Conservation (phyloP, 1,140 invertebrate species). For the Psilanteris sp. region DNA sequence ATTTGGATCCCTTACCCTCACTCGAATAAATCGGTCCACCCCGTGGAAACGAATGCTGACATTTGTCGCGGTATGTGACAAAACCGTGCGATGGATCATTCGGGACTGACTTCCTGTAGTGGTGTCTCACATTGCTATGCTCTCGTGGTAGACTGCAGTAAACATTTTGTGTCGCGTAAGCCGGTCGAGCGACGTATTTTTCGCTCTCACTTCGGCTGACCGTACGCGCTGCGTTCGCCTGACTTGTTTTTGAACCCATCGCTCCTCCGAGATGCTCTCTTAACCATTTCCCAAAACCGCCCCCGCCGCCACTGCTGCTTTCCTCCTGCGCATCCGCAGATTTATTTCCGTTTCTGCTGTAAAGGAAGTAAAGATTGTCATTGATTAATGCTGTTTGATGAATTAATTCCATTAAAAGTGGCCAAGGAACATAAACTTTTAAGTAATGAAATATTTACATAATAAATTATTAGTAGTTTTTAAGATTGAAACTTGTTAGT, state of each 20-base stretch:
- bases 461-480: too few species aligned
- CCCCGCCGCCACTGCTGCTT: slow-evolving; percentile 45
- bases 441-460: too few species aligned
- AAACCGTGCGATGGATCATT: slow-evolving; percentile 57
- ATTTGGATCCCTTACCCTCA: slow-evolving; percentile 70
- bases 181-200: slow-evolving; percentile 66
- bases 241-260: slow-evolving; percentile 65
- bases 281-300: slow-evolving; percentile 75
- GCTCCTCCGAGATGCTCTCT: slow-evolving; percentile 72
- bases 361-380: slow-evolving; percentile 1
- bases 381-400: too few species aligned
- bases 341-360: slow-evolving; percentile 24
- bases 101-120: slow-evolving; percentile 60
- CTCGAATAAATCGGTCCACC: slow-evolving; percentile 71
- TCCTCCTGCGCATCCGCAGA: slow-evolving; percentile 28
- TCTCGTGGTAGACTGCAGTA: slow-evolving; percentile 75
- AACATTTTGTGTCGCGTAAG: slow-evolving; percentile 73
- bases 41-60: slow-evolving; percentile 58
- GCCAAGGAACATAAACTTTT: too few species aligned
- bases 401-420: too few species aligned
- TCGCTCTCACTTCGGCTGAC: slow-evolving; percentile 59
- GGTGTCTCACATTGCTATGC: slow-evolving; percentile 59
- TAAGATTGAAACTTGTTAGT: too few species aligned
- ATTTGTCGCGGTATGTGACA: slow-evolving; percentile 64
- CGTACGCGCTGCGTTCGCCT: slow-evolving; percentile 49